These are phyloP conservation scores for Bilobella aurantiaca DNA, from an alignment of 1,140 invertebrate genomes.

Conservation along the genomic window DNA sequence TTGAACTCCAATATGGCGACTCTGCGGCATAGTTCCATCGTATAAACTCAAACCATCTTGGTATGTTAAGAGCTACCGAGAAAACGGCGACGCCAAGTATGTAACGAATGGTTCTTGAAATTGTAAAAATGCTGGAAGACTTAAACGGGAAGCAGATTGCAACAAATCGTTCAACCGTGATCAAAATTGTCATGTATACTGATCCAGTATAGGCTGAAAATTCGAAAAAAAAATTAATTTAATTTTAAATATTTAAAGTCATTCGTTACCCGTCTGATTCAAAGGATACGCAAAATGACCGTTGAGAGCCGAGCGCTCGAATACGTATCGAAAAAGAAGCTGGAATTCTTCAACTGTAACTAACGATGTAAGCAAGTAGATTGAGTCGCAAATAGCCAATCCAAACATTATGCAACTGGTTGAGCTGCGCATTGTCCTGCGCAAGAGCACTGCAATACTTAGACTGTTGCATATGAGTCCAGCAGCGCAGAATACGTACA, in stretches of 20 bases:
- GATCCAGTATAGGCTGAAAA: neutral
- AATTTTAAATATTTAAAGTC: too few species aligned
- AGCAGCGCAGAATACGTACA: neutral
- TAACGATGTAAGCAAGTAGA: neutral
- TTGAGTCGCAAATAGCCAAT: neutral
- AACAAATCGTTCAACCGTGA: neutral
- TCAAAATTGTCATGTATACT: neutral
- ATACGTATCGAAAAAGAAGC: neutral
- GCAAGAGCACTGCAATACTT: neutral
- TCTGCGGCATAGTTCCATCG: neutral
- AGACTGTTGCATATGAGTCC: neutral
- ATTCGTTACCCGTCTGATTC: neutral
- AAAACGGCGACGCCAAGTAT: neutral
- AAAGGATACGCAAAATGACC: neutral
- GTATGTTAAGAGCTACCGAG: neutral
- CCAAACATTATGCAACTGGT: neutral
- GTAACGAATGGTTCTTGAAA: constrained; percentile 2
- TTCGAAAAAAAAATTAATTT: too few species aligned
- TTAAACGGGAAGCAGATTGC: neutral
- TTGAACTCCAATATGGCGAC: neutral
- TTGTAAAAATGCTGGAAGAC: neutral
- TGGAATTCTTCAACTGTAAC: neutral
- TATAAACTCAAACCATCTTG: neutral
- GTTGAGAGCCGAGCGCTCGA: neutral
- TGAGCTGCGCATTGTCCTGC: neutral